Base-by-base conservation (phyloP, 2,888 invertebrate genomes). In the Norana najaformis region DNA sequence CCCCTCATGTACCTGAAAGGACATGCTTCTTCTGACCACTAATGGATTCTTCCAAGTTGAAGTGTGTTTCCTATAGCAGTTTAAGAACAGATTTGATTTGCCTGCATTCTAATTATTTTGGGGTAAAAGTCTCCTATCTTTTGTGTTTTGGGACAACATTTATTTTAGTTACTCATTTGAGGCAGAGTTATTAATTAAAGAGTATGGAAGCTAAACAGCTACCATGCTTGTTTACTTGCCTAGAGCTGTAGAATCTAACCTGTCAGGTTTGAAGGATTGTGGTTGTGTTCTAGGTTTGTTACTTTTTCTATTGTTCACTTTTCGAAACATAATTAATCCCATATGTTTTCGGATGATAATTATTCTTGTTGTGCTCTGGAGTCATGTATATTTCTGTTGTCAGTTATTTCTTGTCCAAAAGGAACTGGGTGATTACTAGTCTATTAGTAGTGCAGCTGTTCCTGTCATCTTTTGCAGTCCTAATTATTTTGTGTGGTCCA, bases 401-500 rank as follows among this genome's bases (percentile, higher is more conserved):
- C 69, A 30, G 69, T 69, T 69, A 69, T 69, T 69, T 69, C 69
- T 69, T n/a, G n/a, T 69, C 69, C 69, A 69, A n/a, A n/a, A 16
- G 3, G 69, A 69, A 69, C 69, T 69, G 11, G 69, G n/a, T n/a
- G n/a, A n/a, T n/a, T n/a, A n/a, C 2, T n/a, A 14, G 13, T 16
- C n/a, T 69, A 69, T 30, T 69, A 69, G 30, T 11, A 16, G 69
- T n/a, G 30, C 69, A 69, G 69, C n/a, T 69, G 69, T 30, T 69
- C n/a, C 69, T 69, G n/a, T 69, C 69, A 69, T 69, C 69, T 69
- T 53, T 69, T 30, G n/a, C 30, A 69, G 69, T 69, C 69, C 30
- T 30, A 69, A 69, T 69, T 69, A n/a, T 69, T n/a, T 69, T 69
- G 69, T 69, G 69, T 69, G 69, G 69, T 69, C n/a, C n/a, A 69